Evolutionary conservation across 2,888 invertebrate genomes (phyloP).

Genomic region (Chrysolina haemoptera): DNA sequence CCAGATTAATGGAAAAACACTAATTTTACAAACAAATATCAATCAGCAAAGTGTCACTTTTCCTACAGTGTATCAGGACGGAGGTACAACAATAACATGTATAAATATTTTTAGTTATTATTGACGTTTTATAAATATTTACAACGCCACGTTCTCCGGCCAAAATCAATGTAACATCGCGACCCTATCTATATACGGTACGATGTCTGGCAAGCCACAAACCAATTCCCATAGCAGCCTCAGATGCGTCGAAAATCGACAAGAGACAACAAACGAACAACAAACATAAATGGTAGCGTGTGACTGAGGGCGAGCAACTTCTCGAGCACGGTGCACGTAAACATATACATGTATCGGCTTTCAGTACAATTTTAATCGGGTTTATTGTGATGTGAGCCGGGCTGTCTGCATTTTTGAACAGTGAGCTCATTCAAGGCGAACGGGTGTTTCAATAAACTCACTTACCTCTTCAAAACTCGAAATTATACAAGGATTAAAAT

Average conservation of each 20-base stretch:
- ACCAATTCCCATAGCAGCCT: too few relatives aligned
- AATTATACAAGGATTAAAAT: slow-evolving; percentile 20
- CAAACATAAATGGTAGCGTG: slow-evolving; percentile 16
- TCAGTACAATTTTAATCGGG: slow-evolving; percentile 23
- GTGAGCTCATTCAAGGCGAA: slow-evolving; percentile 65
- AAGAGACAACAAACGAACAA: not conserved
- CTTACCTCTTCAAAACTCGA: slow-evolving; percentile 34
- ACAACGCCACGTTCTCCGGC: too few relatives aligned
- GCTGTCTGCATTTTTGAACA: slow-evolving; percentile 64
- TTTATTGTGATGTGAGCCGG: slow-evolving; percentile 51
- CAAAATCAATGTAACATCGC: too few relatives aligned
- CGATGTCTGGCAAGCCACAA: too few relatives aligned
- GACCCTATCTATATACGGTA: too few relatives aligned
- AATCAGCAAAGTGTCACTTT: too few relatives aligned
- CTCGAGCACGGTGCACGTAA: not conserved
- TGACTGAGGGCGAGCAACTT: slow-evolving; percentile 3
- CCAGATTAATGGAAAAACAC: too few relatives aligned
- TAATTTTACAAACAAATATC: too few relatives aligned
- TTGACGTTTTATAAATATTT: too few relatives aligned
- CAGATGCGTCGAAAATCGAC: not conserved
- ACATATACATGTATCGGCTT: slow-evolving; percentile 20
- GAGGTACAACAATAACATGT: too few relatives aligned
- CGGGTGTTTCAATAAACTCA: slow-evolving; percentile 52
- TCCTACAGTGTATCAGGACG: too few relatives aligned
- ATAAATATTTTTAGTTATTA: too few relatives aligned